A percentile compares a stretch with the other conserved stretches of the same genome.
Conservation (phyloP, 2,797 vertebrate species). For the Lerista edwardsae region DNA sequence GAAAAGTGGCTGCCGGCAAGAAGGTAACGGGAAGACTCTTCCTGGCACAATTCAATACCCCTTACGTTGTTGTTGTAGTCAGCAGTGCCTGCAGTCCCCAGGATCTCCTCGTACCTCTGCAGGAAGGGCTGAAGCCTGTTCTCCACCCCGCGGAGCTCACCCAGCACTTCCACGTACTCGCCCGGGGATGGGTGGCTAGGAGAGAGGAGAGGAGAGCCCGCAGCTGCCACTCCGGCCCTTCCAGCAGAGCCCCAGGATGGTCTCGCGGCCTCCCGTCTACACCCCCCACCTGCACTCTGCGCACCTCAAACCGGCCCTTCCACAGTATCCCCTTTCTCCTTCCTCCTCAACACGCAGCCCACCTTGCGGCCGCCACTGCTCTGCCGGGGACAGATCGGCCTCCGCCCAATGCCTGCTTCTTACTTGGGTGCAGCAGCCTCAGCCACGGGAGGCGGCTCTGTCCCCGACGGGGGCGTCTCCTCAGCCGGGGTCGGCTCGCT, state of each 20-base stretch:
- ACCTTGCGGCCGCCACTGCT: too few relatives aligned
- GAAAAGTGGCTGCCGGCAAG: too few relatives aligned
- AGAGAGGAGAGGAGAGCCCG: background rate
- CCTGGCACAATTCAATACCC: too few relatives aligned
- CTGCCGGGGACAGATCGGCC: too few relatives aligned
- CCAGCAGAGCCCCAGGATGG: too few relatives aligned
- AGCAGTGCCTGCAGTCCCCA: constrained; percentile 83
- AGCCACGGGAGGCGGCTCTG: constrained; percentile 45
- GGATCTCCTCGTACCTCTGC: constrained; percentile 87
- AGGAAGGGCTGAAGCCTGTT: constrained; percentile 89
- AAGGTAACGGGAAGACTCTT: too few relatives aligned
- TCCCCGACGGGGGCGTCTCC: constrained; percentile 52
- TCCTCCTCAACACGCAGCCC: accelerated
- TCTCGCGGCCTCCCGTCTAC: background rate
- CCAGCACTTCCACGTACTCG: constrained; percentile 87
- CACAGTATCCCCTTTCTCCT: background rate
- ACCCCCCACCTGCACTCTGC: background rate
- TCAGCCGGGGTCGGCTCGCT: constrained; percentile 34
- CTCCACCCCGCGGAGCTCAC: constrained; percentile 86
- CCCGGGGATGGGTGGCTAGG: constrained; percentile 86
- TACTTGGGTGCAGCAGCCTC: constrained; percentile 68
- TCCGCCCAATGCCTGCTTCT: constrained; percentile 16
- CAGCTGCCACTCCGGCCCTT: background rate
- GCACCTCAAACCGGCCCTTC: background rate
- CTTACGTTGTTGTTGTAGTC: constrained; percentile 90